phyloP scores from a whole-genome alignment of 2,113 vertebrate species.

The Ophthalmolycus amberensis region DNA sequence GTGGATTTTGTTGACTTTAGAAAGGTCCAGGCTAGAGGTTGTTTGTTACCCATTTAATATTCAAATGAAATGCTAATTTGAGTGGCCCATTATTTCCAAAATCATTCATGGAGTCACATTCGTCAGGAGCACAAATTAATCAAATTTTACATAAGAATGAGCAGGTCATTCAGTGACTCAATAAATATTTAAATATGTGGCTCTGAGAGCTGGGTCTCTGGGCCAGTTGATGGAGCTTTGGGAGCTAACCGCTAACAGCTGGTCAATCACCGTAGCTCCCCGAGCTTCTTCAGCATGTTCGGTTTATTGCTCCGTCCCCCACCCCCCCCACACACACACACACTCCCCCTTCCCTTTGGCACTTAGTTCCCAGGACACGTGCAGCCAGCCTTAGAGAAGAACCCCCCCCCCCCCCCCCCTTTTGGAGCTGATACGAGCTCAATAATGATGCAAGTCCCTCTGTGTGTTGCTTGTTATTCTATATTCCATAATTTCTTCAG shows the following conservation, averaged over 20 bases:
- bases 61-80: neutral
- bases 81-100: slow-evolving; percentile 4
- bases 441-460: neutral
- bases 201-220: neutral
- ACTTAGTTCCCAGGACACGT: neutral
- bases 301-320: neutral
- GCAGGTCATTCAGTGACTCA: neutral
- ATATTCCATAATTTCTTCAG: neutral
- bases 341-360: neutral
- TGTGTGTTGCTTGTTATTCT: neutral
- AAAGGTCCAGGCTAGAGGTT: too few species aligned
- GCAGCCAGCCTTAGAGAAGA: neutral
- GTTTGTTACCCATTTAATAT: neutral
- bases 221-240: neutral
- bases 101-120: neutral
- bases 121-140: neutral
- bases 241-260: neutral
- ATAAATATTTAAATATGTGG: neutral
- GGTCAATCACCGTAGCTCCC: neutral
- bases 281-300: neutral
- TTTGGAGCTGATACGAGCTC: neutral
- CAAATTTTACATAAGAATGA: neutral
- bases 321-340: neutral
- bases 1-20: neutral
- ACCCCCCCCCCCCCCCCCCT: too few species aligned